Evolutionary conservation across 64 coral and sea anemone species (phyloP).

Genomic region (Stylophora pistillata): DNA sequence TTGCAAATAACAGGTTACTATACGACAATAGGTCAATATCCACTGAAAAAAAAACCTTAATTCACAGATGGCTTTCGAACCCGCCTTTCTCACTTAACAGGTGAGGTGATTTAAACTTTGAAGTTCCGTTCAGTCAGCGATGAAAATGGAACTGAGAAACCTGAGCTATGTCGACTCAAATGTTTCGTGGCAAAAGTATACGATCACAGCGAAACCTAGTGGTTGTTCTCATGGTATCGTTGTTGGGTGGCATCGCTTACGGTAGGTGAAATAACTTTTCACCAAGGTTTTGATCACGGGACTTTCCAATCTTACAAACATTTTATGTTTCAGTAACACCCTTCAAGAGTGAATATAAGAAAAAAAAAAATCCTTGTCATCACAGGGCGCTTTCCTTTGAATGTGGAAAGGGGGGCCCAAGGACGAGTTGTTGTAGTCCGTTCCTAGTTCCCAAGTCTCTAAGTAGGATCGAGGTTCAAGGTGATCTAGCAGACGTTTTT

Average conservation of each 20-base stretch:
- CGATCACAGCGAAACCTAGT: neutral
- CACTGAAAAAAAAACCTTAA: neutral
- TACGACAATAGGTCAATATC: neutral
- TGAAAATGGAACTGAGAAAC: neutral
- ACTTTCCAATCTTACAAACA: too few species aligned
- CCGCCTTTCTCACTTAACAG: neutral
- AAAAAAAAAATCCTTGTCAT: too few species aligned
- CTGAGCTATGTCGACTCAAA: neutral
- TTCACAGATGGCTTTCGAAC: neutral
- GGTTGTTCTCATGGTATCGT: neutral
- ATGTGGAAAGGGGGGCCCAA: too few species aligned
- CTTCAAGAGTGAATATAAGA: too few species aligned
- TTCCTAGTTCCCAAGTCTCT: too few species aligned
- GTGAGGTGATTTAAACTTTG: neutral
- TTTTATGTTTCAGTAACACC: too few species aligned
- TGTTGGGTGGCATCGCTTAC: neutral
- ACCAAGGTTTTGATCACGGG: neutral
- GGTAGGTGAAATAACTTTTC: constrained; percentile 16
- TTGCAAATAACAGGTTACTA: neutral
- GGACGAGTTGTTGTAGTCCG: too few species aligned
- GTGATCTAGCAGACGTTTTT: too few species aligned
- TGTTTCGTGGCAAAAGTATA: neutral
- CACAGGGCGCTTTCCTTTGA: too few species aligned
- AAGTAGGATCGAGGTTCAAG: too few species aligned
- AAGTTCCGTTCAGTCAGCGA: neutral